Evolutionary conservation across 2,888 invertebrate species (phyloP), one percentile per base, ranked within the genome.

Genomic region (Eustalomyia histrio): DNA sequence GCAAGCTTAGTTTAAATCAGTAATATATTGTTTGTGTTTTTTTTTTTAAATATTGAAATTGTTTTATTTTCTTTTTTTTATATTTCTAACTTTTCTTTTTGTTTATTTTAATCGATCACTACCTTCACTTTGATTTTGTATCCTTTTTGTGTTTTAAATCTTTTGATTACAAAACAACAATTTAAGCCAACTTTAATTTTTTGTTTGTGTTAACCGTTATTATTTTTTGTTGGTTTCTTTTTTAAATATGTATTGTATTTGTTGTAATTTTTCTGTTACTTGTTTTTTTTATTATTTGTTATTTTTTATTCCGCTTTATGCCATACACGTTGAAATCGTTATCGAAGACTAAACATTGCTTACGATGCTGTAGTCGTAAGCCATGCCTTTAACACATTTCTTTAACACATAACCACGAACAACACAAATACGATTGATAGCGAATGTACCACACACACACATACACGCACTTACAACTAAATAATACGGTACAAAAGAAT

Each of bases 321-420:
- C 58, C 73, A 74, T 78, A 58, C 76, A 75, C 76, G 76, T 74
- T 80, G 80, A 80, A 80, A 73, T 83, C 82, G 80, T 75, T 73
- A 76, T 82, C 76, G 73, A 76, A 82, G 82, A 82, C 82, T 83
- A 71, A 80, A 78, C 67, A 67, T 43, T 71, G 61, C 35, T 75
- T 61, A 67, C 81, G 81, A 81, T 81, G 78, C 81, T 81, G 74
- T 47, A 52, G 78, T 81, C 81, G 78, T 78, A 74, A 75, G 67
- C 64, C 74, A 63, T 75, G 74, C 71, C 76, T 78, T 72, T 61
- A 55, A 80, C 72, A 67, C 63, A 72, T 29, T 64, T 35, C 10
- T 60, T 63, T 55, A 72, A 21, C 47, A 55, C 63, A 60, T 24
- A 57, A 14, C 24, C 16, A 78, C 65, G 47, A 63, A 52, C 55